These are phyloP conservation scores for Samia ricini DNA, from an alignment of 1,140 invertebrate species.

Conservation along the genomic window DNA sequence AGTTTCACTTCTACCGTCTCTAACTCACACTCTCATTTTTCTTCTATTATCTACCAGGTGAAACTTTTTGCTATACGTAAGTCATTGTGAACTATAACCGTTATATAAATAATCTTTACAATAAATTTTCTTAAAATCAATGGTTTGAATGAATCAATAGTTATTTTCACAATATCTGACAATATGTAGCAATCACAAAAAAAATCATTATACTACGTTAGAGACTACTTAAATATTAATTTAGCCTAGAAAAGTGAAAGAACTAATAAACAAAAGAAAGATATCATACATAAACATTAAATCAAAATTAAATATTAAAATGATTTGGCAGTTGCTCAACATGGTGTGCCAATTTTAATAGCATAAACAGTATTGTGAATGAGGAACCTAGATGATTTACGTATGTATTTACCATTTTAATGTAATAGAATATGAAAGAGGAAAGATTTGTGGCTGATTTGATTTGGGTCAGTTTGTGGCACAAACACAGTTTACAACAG, in stretches of 20 bases:
- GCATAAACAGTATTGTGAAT: constrained; percentile 8
- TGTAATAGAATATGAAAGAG: constrained; percentile 4
- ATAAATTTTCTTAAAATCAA: too few species aligned
- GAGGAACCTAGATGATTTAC: neutral
- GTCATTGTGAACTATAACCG: too few species aligned
- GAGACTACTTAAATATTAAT: too few species aligned
- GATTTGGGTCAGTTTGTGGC: neutral
- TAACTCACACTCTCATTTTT: too few species aligned
- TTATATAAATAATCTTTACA: too few species aligned
- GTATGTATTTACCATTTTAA: neutral
- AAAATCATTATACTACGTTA: too few species aligned
- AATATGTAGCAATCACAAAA: too few species aligned
- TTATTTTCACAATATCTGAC: too few species aligned
- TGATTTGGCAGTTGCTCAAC: constrained; percentile 5
- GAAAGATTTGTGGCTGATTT: neutral
- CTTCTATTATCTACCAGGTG: too few species aligned
- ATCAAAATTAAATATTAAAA: constrained; percentile 6
- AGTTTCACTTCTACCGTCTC: too few species aligned
- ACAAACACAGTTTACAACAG: neutral
- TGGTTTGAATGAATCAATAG: too few species aligned
- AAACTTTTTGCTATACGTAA: too few species aligned
- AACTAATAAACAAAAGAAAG: constrained; percentile 4
- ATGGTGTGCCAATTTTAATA: constrained; percentile 10
- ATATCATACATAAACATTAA: constrained; percentile 8
- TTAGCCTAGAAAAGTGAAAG: neutral